A percentile compares a stretch with the other conserved stretches of the same genome.
These are phyloP conservation scores for Tetramorium alpestre DNA, from an alignment of 1,140 invertebrate genomes.

Conservation along the genomic window DNA sequence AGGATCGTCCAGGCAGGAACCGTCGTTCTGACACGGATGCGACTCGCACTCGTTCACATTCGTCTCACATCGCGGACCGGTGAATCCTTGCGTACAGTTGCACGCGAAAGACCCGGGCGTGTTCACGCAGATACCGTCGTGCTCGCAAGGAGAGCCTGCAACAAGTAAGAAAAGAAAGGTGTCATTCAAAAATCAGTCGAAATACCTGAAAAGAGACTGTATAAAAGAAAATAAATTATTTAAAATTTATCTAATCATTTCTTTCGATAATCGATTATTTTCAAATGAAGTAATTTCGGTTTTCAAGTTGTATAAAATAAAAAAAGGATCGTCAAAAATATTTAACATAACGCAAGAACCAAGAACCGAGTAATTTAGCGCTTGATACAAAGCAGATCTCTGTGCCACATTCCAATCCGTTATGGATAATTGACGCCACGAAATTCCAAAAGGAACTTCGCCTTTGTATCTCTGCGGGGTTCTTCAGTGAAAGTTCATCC, in stretches of 20 bases:
- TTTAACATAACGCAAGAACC: background rate
- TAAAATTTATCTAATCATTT: background rate
- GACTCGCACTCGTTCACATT: conserved; percentile 98
- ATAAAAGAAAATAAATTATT: background rate
- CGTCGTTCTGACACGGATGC: conserved; percentile 97
- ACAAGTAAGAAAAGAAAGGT: conserved; percentile 63
- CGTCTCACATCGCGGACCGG: conserved; percentile 95
- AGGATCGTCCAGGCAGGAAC: conserved; percentile 97
- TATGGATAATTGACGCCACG: conserved; percentile 13
- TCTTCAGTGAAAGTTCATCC: conserved; percentile 51
- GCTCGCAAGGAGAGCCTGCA: conserved; percentile 95
- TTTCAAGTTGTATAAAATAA: background rate
- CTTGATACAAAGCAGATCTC: conserved; percentile 1
- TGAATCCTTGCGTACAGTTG: conserved; percentile 96
- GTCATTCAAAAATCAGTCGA: background rate
- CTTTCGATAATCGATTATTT: background rate
- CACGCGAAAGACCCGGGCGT: conserved; percentile 97
- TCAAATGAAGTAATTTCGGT: background rate
- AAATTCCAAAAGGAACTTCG: background rate
- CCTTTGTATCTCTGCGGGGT: background rate
- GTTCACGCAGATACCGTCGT: conserved; percentile 97
- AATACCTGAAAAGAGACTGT: background rate
- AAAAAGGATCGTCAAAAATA: background rate
- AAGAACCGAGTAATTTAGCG: background rate
- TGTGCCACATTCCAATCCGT: conserved; percentile 5